Conservation (phyloP, 2,113 vertebrate species). For the Acrocephalus arundinaceus region DNA sequence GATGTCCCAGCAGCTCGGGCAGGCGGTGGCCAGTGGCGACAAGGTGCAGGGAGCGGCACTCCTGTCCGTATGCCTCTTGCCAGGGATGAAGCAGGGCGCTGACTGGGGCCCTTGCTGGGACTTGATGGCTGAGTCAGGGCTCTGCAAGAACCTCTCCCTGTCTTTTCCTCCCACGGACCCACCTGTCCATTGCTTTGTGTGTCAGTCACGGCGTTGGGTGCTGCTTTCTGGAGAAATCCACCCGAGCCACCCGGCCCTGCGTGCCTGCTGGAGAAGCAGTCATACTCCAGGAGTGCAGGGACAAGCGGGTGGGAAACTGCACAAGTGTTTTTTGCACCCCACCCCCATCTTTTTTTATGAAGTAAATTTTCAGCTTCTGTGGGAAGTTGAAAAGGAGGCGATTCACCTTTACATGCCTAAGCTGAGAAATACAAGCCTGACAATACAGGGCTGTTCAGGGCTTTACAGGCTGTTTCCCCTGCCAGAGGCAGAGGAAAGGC, state of each 20-base stretch:
- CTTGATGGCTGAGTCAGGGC: constrained; percentile 17
- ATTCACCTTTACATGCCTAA: background rate
- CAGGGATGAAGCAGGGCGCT: background rate
- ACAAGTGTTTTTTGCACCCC: background rate
- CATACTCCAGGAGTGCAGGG: background rate
- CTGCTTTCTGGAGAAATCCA: background rate
- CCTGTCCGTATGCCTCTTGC: background rate
- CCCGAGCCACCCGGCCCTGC: rapidly evolving
- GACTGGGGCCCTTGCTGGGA: background rate
- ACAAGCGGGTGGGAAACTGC: background rate
- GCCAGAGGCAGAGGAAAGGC: background rate
- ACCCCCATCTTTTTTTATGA: background rate
- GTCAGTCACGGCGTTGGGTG: rapidly evolving
- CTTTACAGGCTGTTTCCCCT: background rate
- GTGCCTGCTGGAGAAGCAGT: rapidly evolving
- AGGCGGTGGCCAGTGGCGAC: background rate
- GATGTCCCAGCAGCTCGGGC: background rate
- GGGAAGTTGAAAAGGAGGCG: background rate
- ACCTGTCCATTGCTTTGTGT: background rate
- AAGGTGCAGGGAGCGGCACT: background rate
- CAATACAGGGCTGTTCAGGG: background rate
- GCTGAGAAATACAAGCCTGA: background rate
- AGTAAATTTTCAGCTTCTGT: background rate
- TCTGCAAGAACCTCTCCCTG: constrained; percentile 8
- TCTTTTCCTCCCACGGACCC: background rate